Evolutionary conservation across 2,797 vertebrate species (phyloP), one percentile per base, ranked within the genome.

Genomic region (Thaleichthys pacificus): DNA sequence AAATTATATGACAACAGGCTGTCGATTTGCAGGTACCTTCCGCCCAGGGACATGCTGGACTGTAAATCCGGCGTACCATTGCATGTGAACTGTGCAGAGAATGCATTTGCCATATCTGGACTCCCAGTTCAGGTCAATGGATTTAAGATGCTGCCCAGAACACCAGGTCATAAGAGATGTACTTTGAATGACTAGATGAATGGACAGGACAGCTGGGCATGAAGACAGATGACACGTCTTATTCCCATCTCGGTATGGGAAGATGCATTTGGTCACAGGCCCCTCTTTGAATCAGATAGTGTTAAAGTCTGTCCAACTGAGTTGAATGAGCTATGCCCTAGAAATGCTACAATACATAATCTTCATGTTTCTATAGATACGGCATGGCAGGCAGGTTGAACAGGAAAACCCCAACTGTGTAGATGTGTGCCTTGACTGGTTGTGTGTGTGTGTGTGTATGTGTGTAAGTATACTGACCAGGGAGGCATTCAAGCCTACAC

Each of bases 321-420:
- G 64, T 38, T 49, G 64, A 22, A 22, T 49, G n/a, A 49, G 64
- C 22, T 21, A 66, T 26, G 64, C 64, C 12, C 21, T 22, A 47
- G 42, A 17, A 56, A 56, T 56, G 51, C 51, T 56, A 56, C 51
- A 5, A n/a, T 15, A 47, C 64, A 24, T 66, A 66, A 47, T 15
- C 42, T 26, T 9, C 42, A 19, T 67, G 66, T 51, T 67, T 4
- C 51, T 54, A 17, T 30, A 47, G 24, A 67, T 72, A 21, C 15
- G 49, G 30, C 19, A 14, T 66, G 70, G 64, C 70, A 57, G 32
- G n/a, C 47, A 21, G 62, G 56, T 47, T 12, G 51, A 24, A 72
- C 4, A 56, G 63, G 62, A 2, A 17, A 51, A 51, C 14, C 7
- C 14, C 17, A 28, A 11, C 11, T 14, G 9, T 47, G 42, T 14